Base-by-base conservation (phyloP, 1,140 invertebrate species). In the Drosophila seguyi region DNA sequence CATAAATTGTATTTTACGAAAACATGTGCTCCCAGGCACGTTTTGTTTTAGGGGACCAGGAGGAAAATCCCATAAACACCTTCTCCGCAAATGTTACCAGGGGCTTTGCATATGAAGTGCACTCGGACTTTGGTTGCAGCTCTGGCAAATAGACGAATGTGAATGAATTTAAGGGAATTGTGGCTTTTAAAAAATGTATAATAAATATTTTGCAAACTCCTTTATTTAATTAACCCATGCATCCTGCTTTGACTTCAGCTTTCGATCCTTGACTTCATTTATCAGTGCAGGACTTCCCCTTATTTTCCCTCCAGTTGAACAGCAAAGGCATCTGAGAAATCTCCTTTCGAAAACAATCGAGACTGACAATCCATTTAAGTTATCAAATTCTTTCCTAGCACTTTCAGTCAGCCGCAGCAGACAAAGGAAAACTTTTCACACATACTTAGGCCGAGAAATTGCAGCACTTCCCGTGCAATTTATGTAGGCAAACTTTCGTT, bases 381-480 rank as follows among this genome's bases (percentile, higher is more conserved):
- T 76, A 67, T 84, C 52, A 73, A 73, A 73, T 55, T 61, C 66
- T 63, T 20, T 67, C 31, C 16, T 31, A n/a, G 31, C 42, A 57
- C 57, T 60, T 18, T 27, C 62, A 44, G 57, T 52, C 60, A 20
- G 47, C 66, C 29, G 20, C 47, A 61, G 20, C 47, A 61, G 42
- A 58, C 63, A 66, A 48, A 56, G 60, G 44, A 36, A 22, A 66
- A 36, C 41, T 52, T 52, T 61, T 53, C 47, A 41, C 65, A 69
- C 75, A 79, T 57, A 82, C 52, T 68, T 68, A 38, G 62, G 65
- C 62, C 63, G 62, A 52, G 41, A 75, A 62, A 69, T 69, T 65
- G 75, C 71, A 71, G 62, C 75, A 83, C 80, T 76, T 80, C 71
- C 81, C 48, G 34, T 47, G 44, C 61, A 57, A 68, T 62, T 75